Evolutionary conservation across 2,797 vertebrate genomes (phyloP).

Genomic region (Todus mexicanus): DNA sequence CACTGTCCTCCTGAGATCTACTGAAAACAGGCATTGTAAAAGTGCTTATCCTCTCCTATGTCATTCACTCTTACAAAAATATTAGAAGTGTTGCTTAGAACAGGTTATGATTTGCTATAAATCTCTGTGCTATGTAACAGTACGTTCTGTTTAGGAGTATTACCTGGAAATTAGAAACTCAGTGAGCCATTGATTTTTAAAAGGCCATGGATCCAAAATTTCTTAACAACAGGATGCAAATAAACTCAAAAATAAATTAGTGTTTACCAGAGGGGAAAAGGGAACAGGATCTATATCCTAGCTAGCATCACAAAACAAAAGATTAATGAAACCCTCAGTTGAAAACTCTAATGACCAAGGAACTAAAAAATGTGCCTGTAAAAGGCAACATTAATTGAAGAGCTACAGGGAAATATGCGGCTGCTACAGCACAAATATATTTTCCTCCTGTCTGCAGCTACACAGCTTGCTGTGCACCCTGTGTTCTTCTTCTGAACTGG

Average conservation of each 20-base stretch:
- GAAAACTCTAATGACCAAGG: not conserved
- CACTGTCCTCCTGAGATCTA: not conserved
- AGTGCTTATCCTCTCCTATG: not conserved
- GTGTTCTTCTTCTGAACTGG: not conserved
- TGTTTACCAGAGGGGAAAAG: constrained; percentile 36
- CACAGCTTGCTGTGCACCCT: not conserved
- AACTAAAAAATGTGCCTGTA: not conserved
- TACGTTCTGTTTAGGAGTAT: constrained; percentile 11
- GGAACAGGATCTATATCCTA: not conserved
- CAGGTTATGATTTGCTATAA: not conserved
- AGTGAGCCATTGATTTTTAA: constrained; percentile 20
- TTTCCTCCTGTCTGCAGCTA: not conserved
- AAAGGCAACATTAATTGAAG: not conserved
- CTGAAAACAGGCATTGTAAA: not conserved
- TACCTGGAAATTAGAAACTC: constrained; percentile 38
- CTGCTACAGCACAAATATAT: not conserved
- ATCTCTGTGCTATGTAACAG: not conserved
- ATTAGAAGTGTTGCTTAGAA: not conserved
- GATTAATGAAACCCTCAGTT: constrained; percentile 14
- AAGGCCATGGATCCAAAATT: not conserved
- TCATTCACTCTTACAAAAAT: not conserved
- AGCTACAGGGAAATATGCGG: not conserved
- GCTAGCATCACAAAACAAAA: not conserved
- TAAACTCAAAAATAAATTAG: constrained; percentile 26
- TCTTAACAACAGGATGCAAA: constrained; percentile 22